These are phyloP conservation scores for Macroteleia sp. DNA, from an alignment of 2,888 invertebrate species.

Conservation along the genomic window DNA sequence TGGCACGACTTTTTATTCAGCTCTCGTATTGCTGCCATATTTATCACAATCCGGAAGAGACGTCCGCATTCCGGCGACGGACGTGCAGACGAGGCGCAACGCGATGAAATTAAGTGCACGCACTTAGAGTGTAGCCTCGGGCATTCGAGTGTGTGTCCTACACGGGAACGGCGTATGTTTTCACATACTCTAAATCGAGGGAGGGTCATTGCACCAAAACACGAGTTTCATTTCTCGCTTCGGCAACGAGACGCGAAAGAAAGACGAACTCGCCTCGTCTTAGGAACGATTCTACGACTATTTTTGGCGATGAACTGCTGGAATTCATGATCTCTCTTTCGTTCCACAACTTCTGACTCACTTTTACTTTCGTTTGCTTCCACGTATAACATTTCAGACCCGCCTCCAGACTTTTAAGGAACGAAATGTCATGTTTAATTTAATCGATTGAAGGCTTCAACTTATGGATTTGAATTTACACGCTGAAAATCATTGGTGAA, in stretches of 20 bases:
- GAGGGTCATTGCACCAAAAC: constrained; percentile 81
- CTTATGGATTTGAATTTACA: no score
- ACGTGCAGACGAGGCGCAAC: constrained; percentile 52
- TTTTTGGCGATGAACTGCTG: constrained; percentile 79
- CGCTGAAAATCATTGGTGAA: no score
- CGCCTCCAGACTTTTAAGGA: constrained; percentile 7
- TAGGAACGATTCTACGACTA: constrained; percentile 76
- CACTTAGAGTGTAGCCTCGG: constrained; percentile 67
- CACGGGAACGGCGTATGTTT: constrained; percentile 66
- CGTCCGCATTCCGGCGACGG: constrained; percentile 60
- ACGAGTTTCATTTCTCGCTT: constrained; percentile 62
- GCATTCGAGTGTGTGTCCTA: constrained; percentile 46
- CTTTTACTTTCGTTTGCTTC: constrained; percentile 38
- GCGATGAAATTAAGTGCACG: constrained; percentile 67
- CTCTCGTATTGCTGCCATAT: constrained; percentile 18
- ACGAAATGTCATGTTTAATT: constrained; percentile 26
- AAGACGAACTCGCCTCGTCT: constrained; percentile 60
- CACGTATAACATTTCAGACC: constrained; percentile 28
- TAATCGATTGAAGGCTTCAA: neutral
- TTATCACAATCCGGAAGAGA: constrained; percentile 60
- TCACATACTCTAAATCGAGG: constrained; percentile 67
- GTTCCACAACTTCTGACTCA: constrained; percentile 47
- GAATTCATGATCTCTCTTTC: constrained; percentile 55
- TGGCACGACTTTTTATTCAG: constrained; percentile 43
- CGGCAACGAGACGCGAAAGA: constrained; percentile 41